phyloP scores from a whole-genome alignment of 1,140 invertebrate genomes.

The Branchinecta lynchi region DNA sequence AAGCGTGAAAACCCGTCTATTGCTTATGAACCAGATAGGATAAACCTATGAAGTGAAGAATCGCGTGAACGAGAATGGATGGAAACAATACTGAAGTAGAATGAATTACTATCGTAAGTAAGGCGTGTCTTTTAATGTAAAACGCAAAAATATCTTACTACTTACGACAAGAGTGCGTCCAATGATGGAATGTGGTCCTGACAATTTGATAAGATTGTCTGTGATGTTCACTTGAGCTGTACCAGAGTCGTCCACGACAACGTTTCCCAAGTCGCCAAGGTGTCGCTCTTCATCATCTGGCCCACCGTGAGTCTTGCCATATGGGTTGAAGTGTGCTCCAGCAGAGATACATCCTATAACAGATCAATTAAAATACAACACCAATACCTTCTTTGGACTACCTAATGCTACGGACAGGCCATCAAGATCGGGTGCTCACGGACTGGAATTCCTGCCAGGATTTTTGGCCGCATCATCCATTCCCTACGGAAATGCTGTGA shows the following conservation, averaged over 20 bases:
- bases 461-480: no score
- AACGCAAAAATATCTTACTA: constrained; percentile 16
- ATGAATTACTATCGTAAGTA: no score
- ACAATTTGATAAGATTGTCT: constrained; percentile 54
- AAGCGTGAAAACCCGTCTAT: no score
- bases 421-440: no score
- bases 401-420: no score
- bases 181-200: constrained; percentile 60
- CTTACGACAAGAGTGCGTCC: constrained; percentile 72
- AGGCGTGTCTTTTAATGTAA: constrained; percentile 12
- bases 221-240: constrained; percentile 58
- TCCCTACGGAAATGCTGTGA: no score
- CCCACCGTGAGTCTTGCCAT: constrained; percentile 64
- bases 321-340: constrained; percentile 89
- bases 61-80: not conserved
- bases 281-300: constrained; percentile 57
- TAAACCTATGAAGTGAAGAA: not conserved
- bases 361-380: no score
- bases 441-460: no score
- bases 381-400: no score
- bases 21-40: no score
- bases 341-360: constrained; percentile 72
- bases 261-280: constrained; percentile 83
- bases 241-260: constrained; percentile 51
- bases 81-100: no score